phyloP scores from a whole-genome alignment of 2,888 invertebrate genomes.

The Miltochrista miniata region DNA sequence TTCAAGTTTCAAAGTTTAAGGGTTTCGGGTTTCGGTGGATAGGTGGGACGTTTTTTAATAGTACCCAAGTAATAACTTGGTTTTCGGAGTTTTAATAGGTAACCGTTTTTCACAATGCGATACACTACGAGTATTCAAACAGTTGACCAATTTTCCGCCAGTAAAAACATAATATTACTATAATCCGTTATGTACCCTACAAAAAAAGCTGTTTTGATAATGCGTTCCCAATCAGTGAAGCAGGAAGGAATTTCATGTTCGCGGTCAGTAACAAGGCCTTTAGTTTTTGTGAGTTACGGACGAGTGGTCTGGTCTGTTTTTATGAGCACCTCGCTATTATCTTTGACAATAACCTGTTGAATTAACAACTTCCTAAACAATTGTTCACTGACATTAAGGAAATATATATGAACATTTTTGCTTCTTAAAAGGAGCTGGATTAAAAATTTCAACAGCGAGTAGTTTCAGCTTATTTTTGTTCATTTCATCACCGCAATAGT shows the following conservation, averaged over 20 bases:
- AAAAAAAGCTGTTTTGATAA: constrained; percentile 31
- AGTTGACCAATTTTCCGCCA: too few species aligned
- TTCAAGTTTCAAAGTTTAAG: too few species aligned
- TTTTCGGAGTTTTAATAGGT: too few species aligned
- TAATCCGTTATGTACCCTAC: constrained; percentile 4
- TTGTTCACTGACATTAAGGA: constrained; percentile 7
- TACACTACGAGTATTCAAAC: too few species aligned
- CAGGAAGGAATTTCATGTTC: constrained; percentile 56
- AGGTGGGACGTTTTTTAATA: too few species aligned
- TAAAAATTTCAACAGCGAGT: too few species aligned
- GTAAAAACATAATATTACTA: not conserved
- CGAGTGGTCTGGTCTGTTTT: constrained; percentile 36
- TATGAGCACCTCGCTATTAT: constrained; percentile 29
- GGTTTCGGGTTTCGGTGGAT: too few species aligned
- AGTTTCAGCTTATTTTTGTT: too few species aligned
- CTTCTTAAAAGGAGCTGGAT: too few species aligned
- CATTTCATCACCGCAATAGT: too few species aligned
- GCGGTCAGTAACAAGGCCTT: constrained; percentile 62
- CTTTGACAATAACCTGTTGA: constrained; percentile 17
- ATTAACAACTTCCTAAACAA: constrained; percentile 36
- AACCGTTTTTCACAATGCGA: too few species aligned
- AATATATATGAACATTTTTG: not conserved
- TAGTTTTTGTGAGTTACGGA: constrained; percentile 44
- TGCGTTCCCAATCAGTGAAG: constrained; percentile 58
- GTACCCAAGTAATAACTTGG: too few species aligned